These are phyloP conservation scores for Tachina lurida DNA, from an alignment of 2,888 invertebrate species.

Conservation along the genomic window DNA sequence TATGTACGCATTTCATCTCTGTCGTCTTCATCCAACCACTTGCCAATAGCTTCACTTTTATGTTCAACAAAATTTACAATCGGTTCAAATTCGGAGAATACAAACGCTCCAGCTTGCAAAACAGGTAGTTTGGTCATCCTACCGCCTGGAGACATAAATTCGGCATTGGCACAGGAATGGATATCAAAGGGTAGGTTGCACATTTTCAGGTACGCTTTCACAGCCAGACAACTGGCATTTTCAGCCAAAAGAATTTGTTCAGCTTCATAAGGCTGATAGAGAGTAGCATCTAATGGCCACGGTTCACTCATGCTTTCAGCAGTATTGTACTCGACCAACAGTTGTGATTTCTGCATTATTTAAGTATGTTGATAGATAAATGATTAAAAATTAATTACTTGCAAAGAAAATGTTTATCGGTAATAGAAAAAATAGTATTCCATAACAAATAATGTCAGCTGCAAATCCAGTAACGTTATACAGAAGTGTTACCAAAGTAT, in stretches of 20 bases:
- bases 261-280: conserved; percentile 95
- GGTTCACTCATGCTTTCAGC: conserved; percentile 87
- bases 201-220: conserved; percentile 97
- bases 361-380: not conserved
- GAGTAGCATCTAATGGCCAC: conserved; percentile 93
- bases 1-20: conserved; percentile 97
- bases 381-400: no score
- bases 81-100: conserved; percentile 95
- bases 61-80: conserved; percentile 94
- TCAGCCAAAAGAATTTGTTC: conserved; percentile 97
- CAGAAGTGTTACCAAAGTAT: no score
- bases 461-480: no score
- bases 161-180: conserved; percentile 94
- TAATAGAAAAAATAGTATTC: no score
- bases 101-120: conserved; percentile 93
- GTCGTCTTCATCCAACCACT: conserved; percentile 88
- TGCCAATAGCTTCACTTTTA: conserved; percentile 91
- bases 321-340: conserved; percentile 79
- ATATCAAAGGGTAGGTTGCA: conserved; percentile 92
- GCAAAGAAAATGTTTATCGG: no score
- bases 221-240: conserved; percentile 95
- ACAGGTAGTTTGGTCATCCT: conserved; percentile 90
- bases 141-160: conserved; percentile 98
- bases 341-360: conserved; percentile 77
- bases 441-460: no score